Evolutionary conservation across 2,888 invertebrate genomes (phyloP).

Genomic region (Romanomermis culicivorax): DNA sequence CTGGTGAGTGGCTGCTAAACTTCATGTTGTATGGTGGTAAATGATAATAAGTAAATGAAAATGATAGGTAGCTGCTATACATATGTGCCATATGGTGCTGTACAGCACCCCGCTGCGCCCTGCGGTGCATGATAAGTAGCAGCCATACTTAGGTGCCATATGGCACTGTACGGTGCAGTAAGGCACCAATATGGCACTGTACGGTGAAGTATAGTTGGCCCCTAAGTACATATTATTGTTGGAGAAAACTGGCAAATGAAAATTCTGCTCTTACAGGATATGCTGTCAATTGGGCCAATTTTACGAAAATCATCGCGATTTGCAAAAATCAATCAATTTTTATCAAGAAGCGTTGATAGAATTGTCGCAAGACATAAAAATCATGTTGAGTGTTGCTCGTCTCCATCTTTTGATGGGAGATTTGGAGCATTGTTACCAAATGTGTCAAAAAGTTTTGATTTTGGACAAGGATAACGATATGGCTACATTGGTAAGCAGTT

Average conservation of each 20-base stretch:
- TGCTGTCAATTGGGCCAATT: conserved; percentile 53
- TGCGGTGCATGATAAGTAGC: too few relatives aligned
- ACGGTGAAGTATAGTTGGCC: too few relatives aligned
- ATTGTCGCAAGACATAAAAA: conserved; percentile 49
- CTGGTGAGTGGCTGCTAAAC: too few relatives aligned
- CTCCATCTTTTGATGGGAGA: conserved; percentile 40
- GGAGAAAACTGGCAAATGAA: conserved; percentile 9
- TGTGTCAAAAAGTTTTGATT: conserved; percentile 56
- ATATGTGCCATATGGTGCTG: too few relatives aligned
- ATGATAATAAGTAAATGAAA: too few relatives aligned
- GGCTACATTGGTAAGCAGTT: conserved; percentile 47
- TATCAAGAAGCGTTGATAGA: conserved; percentile 68
- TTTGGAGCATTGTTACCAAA: conserved; percentile 64
- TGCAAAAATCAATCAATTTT: conserved; percentile 50
- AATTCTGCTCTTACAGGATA: conserved; percentile 32
- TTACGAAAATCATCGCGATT: conserved; percentile 43
- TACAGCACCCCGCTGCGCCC: too few relatives aligned
- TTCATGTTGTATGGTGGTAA: too few relatives aligned
- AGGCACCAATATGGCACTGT: too few relatives aligned
- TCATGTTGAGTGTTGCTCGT: conserved; percentile 31
- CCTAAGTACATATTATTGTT: too few relatives aligned
- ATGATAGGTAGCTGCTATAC: too few relatives aligned
- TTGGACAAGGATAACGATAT: conserved; percentile 70
- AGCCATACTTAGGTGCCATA: too few relatives aligned
- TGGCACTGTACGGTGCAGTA: too few relatives aligned